Conservation (phyloP, 2,888 invertebrate genomes). For the Glaucopsyche alexis region DNA sequence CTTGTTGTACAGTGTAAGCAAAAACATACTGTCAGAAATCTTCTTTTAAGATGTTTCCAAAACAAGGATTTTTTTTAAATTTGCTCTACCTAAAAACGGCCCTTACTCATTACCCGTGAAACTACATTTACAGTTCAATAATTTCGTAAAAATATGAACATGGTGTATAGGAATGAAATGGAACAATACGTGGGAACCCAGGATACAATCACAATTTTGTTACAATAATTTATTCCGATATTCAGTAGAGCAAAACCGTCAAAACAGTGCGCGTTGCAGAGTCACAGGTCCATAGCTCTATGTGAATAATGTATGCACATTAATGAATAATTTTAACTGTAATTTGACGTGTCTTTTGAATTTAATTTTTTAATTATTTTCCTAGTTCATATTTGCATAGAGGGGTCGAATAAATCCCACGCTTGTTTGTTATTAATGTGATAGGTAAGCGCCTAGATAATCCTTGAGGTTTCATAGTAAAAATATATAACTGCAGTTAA, state of each 20-base stretch:
- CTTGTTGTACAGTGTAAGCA: not conserved
- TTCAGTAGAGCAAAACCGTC: constrained; percentile 65
- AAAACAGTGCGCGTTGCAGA: constrained; percentile 47
- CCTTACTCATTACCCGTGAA: constrained; percentile 5
- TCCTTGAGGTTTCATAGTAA: not conserved
- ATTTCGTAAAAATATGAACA: not conserved
- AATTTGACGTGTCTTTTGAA: not conserved
- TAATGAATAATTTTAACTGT: constrained; percentile 11
- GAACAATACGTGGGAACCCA: constrained; percentile 38
- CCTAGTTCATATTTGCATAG: not conserved
- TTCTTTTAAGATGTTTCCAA: not conserved
- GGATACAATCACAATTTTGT: constrained; percentile 39
- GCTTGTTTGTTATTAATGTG: not conserved
- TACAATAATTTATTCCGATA: constrained; percentile 59
- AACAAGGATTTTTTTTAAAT: no score
- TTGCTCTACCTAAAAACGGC: not conserved
- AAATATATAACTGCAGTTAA: not conserved
- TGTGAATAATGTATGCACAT: not conserved
- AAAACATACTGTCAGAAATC: not conserved
- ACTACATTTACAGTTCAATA: not conserved
- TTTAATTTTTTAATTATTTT: not conserved
- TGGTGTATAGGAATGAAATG: constrained; percentile 23
- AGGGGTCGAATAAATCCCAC: constrained; percentile 21
- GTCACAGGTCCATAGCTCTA: not conserved
- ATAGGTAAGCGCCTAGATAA: not conserved